Conservation (phyloP, 2,888 invertebrate species). For the Dasysyrphus tricinctus region DNA sequence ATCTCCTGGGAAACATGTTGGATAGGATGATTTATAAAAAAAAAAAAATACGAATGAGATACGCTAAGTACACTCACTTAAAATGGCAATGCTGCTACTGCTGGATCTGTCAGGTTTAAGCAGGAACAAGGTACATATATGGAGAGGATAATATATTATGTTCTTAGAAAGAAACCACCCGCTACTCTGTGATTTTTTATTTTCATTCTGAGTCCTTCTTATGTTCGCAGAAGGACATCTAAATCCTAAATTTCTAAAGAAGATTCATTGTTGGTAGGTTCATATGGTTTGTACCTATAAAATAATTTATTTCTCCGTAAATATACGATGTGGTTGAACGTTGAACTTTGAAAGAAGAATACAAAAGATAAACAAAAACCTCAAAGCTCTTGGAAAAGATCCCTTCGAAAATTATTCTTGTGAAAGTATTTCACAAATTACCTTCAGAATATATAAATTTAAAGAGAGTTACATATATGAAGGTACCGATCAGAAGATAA, state of each 20-base stretch:
- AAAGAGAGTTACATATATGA: too few relatives aligned
- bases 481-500: too few relatives aligned
- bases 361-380: too few relatives aligned
- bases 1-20: slow-evolving; percentile 74
- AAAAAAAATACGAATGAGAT: slow-evolving; percentile 72
- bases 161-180: slow-evolving; percentile 31
- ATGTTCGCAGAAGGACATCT: slow-evolving; percentile 25
- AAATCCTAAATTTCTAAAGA: slow-evolving; percentile 27
- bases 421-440: too few relatives aligned
- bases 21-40: slow-evolving; percentile 72
- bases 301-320: too few relatives aligned
- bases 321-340: too few relatives aligned
- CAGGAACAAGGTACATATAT: slow-evolving; percentile 8
- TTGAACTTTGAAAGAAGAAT: too few relatives aligned
- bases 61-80: slow-evolving; percentile 67
- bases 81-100: slow-evolving; percentile 33
- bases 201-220: slow-evolving; percentile 29
- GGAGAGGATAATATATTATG: slow-evolving; percentile 40
- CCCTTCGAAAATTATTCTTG: too few relatives aligned
- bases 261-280: slow-evolving; percentile 8
- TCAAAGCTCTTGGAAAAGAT: too few relatives aligned
- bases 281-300: neutral
- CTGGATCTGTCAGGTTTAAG: slow-evolving; percentile 27
- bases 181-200: slow-evolving; percentile 35
- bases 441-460: too few relatives aligned